Evolutionary conservation across 2,888 invertebrate species (phyloP), one percentile per base, ranked within the genome.

Genomic region (Drosophila kambysellisi): DNA sequence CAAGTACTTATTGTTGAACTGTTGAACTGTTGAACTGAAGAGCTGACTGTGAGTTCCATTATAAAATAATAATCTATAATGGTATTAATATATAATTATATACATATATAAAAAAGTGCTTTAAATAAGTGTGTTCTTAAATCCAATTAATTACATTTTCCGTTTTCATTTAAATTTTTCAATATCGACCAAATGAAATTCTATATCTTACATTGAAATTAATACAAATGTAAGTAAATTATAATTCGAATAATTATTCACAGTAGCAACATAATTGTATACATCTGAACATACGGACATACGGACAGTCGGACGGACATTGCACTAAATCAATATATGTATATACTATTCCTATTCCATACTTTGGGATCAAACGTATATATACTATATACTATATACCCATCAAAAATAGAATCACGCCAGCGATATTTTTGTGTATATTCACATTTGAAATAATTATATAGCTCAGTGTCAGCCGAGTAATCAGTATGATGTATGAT

Each of bases 161-260:
- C 50, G 64, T 79, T 84, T 70, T 74, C 53, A 65, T 72, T 85
- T 85, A 77, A 88, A 82, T 85, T 89, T 82, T 75, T 81, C 60
- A 82, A 81, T 74, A 69, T 76, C 66, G 63, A 70, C 81, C 74
- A 81, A 77, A 78, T 67, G 65, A 78, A 81, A 79, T 79, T 80
- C 74, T 73, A 82, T 85, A 84, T 70, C 86, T 76, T 76, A 81
- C 83, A 74, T 82, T 80, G 69, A 79, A 79, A 57, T 82, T 72
- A 81, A 74, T 72, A 41, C 48, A 80, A 82, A 91, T 91, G 91
- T 91, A 91, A 91, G 91, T 91, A 91, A 89, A 83, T 77, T 72
- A 72, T 65, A 69, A 81, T 59, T 82, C 59, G 73, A 65, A 39
- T 61, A 64, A 56, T 35, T 60, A 54, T 17, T 68, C 74, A 74